These are phyloP conservation scores for Hydractinia symbiolongicarpus DNA, from an alignment of 30 jellyfish, hydroid and myxozoan genomes.

Conservation along the genomic window DNA sequence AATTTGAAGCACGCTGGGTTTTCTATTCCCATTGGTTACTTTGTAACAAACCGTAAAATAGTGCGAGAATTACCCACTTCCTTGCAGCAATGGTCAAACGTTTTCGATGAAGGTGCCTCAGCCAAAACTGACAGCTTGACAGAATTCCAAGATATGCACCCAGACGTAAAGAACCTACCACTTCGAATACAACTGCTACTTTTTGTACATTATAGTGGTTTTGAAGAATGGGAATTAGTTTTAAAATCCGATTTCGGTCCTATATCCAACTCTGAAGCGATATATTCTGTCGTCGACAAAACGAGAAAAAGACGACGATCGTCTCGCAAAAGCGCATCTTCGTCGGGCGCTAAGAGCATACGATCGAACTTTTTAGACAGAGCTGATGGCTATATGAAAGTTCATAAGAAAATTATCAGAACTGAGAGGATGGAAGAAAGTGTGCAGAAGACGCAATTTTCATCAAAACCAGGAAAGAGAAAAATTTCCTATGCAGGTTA, in stretches of 20 bases:
- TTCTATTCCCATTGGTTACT: conserved; percentile 10
- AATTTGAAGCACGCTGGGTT: background rate
- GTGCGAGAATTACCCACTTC: conserved; percentile 4
- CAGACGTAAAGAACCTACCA: background rate
- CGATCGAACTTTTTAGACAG: conserved; percentile 6
- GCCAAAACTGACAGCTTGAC: background rate
- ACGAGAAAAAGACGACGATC: conserved; percentile 3
- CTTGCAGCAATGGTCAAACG: background rate
- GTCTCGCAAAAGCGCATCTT: background rate
- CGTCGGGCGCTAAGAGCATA: background rate
- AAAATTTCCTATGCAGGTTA: too few species aligned
- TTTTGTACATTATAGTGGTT: conserved; percentile 13
- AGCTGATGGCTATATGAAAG: conserved; percentile 25
- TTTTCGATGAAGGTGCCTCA: background rate
- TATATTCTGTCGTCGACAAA: conserved; percentile 11
- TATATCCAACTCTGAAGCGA: background rate
- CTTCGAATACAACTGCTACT: conserved; percentile 16
- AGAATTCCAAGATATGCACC: conserved; percentile 6
- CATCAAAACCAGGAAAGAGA: background rate
- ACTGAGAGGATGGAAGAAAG: background rate
- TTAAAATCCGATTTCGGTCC: background rate
- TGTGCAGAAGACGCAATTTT: too few species aligned
- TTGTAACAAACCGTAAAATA: background rate
- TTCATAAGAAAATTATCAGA: background rate
- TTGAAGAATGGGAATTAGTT: conserved; percentile 25